Conservation (phyloP, 2,113 vertebrate species). For the Rhipidura dahli region DNA sequence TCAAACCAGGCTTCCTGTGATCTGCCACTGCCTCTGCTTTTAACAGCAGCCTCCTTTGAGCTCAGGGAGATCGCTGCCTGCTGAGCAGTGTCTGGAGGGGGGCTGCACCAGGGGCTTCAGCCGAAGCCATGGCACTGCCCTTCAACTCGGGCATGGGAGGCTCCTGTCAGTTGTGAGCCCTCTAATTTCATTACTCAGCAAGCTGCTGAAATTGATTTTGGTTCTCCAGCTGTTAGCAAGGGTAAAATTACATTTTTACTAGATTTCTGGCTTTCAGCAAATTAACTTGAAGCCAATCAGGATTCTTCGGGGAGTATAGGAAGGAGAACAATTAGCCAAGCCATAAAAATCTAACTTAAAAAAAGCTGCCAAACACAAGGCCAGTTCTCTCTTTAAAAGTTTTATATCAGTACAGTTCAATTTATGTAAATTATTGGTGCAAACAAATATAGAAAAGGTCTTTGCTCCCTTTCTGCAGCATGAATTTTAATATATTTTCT, state of each 20-base stretch:
- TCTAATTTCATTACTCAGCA: slow-evolving; percentile 55
- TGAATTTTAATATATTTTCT: not conserved
- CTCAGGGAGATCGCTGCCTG: not conserved
- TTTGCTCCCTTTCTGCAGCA: not conserved
- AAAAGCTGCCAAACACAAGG: not conserved
- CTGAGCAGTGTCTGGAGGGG: not conserved
- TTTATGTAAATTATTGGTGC: not conserved
- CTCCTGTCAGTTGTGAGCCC: not conserved
- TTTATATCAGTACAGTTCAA: not conserved
- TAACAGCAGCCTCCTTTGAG: not conserved
- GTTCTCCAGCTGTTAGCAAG: slow-evolving; percentile 59
- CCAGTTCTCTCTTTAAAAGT: not conserved
- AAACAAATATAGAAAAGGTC: not conserved
- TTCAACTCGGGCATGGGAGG: not conserved
- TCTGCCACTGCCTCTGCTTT: not conserved
- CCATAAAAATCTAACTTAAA: not conserved
- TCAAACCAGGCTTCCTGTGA: not conserved
- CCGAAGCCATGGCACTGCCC: not conserved
- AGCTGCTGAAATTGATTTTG: slow-evolving; percentile 45
- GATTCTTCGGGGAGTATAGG: not conserved
- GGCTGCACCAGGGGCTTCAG: not conserved
- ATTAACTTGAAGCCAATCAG: not conserved
- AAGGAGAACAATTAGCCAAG: not conserved
- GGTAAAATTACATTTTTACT: slow-evolving; percentile 51
- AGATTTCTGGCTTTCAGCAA: slow-evolving; percentile 52